These are phyloP conservation scores for Pollicipes pollicipes DNA, from an alignment of 1,140 invertebrate genomes.

Conservation along the genomic window DNA sequence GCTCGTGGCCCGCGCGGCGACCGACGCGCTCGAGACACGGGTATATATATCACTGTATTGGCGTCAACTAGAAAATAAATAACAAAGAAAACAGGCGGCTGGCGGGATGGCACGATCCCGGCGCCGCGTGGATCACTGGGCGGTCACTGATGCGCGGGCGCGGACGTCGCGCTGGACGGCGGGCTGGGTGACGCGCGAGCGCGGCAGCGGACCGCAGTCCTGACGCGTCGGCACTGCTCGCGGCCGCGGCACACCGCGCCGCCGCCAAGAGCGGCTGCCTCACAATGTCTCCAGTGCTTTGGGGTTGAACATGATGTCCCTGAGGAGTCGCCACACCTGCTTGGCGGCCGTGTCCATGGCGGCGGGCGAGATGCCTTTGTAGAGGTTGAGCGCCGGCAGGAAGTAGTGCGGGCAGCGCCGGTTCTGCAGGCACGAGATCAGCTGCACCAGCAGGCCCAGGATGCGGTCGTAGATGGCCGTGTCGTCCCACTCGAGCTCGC, in stretches of 20 bases:
- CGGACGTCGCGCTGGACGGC: no score
- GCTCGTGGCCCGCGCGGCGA: no score
- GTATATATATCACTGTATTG: not conserved
- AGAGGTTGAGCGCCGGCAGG: slow-evolving; percentile 74
- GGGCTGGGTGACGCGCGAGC: no score
- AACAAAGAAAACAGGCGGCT: not conserved
- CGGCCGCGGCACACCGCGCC: no score
- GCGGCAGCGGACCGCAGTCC: no score
- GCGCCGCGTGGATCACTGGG: no score
- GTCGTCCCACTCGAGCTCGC: slow-evolving; percentile 92
- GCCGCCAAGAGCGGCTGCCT: no score
- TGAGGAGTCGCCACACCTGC: slow-evolving; percentile 81
- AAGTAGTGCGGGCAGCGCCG: slow-evolving; percentile 90
- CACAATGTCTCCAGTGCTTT: slow-evolving; percentile 83
- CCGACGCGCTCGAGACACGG: no score
- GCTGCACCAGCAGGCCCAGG: slow-evolving; percentile 86
- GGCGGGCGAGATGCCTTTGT: slow-evolving; percentile 82
- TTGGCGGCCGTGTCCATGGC: slow-evolving; percentile 89
- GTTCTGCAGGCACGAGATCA: slow-evolving; percentile 94
- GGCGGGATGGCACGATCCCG: no score
- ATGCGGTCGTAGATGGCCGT: slow-evolving; percentile 79
- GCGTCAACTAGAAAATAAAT: not conserved
- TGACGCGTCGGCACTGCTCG: no score
- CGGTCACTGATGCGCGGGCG: no score
- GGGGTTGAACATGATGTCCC: slow-evolving; percentile 84